Conservation (phyloP, 35 echinoderm and acorn worm species). For the Strongylocentrotus purpuratus region DNA sequence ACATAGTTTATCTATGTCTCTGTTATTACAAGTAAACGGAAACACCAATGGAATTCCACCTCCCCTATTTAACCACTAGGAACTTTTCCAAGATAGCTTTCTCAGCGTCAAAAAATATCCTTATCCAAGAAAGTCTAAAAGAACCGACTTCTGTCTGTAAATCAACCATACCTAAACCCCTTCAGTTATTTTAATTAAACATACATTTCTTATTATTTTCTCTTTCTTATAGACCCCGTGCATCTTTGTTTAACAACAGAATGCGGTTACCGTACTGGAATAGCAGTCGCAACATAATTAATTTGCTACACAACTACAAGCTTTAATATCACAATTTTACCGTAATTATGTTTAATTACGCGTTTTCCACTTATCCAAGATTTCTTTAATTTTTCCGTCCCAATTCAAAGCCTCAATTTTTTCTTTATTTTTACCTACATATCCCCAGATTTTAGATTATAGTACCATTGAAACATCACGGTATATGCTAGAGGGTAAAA, state of each 20-base stretch:
- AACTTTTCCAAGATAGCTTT: background rate
- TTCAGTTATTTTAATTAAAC: too few species aligned
- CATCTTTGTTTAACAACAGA: background rate
- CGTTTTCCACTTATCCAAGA: too few species aligned
- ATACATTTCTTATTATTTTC: background rate
- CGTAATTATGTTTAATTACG: background rate
- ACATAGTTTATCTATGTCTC: too few species aligned
- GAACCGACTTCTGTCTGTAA: too few species aligned
- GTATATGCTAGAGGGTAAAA: too few species aligned
- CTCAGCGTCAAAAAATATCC: background rate
- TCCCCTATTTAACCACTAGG: too few species aligned
- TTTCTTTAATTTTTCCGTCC: background rate
- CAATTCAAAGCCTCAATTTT: background rate
- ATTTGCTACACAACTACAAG: background rate
- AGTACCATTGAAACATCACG: too few species aligned
- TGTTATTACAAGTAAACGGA: too few species aligned
- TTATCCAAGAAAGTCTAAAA: too few species aligned
- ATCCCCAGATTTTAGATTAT: too few species aligned
- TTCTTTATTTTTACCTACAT: background rate
- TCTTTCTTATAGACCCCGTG: too few species aligned
- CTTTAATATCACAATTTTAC: background rate
- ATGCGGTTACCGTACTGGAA: background rate
- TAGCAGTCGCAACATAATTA: background rate
- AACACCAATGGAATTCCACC: background rate
- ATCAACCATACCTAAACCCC: too few species aligned